phyloP scores from a whole-genome alignment of 2,113 vertebrate genomes.

The Thymallus thymallus region DNA sequence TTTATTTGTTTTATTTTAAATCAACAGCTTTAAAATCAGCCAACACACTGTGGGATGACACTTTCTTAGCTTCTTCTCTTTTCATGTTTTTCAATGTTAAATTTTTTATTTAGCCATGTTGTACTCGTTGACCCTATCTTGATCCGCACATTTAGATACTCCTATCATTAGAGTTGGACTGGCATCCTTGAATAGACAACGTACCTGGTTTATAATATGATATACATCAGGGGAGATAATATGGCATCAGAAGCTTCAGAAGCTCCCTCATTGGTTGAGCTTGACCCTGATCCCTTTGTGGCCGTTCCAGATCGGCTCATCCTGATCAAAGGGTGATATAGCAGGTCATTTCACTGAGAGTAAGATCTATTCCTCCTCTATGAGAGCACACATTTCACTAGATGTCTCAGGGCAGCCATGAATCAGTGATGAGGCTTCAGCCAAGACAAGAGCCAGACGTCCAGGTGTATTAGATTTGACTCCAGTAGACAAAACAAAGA shows the following conservation, averaged over 20 bases:
- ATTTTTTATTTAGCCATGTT: not conserved
- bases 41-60: not conserved
- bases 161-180: not conserved
- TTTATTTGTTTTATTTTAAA: constrained; percentile 10
- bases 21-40: constrained; percentile 32
- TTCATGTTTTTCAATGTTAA: not conserved
- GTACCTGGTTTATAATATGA: not conserved
- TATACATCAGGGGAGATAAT: constrained; percentile 1
- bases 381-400: not conserved
- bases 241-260: not conserved
- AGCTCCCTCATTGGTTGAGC: constrained; percentile 4
- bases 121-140: not conserved
- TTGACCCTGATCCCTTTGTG: not conserved
- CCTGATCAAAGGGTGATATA: constrained; percentile 20
- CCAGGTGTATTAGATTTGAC: constrained; percentile 50
- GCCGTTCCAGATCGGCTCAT: constrained; percentile 3
- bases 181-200: not conserved
- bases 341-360: constrained; percentile 14
- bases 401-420: constrained; percentile 14
- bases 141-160: not conserved
- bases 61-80: not conserved
- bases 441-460: constrained; percentile 21
- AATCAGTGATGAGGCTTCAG: constrained; percentile 17
- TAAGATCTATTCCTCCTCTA: constrained; percentile 18
- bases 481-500: constrained; percentile 40